Evolutionary conservation across 2,888 invertebrate species (phyloP), one percentile per base, ranked within the genome.

Genomic region (Eupithecia subfuscata): DNA sequence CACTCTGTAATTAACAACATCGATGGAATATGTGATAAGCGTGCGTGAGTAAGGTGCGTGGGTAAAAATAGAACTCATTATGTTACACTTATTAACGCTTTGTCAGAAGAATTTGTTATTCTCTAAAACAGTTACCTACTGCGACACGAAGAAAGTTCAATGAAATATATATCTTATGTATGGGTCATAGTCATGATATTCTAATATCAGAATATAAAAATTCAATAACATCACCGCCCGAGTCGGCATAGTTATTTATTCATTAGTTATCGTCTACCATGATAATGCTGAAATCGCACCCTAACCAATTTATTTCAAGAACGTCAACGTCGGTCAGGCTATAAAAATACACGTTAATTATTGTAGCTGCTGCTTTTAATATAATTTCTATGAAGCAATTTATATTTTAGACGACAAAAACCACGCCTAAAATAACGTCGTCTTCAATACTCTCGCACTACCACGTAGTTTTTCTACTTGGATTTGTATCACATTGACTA

Each of bases 1-100:
- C 34, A 22, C 65, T 34, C 30, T 48, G 70, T 72, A 67, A 73
- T 73, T 70, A 64, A 69, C 43, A 52, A 60, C 64, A 25, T 67
- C 16, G 73, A 71, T 56, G 56, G 56, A 74, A 65, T 22, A 45
- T 37, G 52, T 63, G 71, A 71, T 71, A 65, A 48, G 43, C 74
- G 64, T 71, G 73, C 73, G 74, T 74, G 71, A 43, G 34, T 22
- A 52, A 12, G 22, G 48, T 75, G 76, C 77, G 75, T 79, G 78
- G 71, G 73, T 74, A 63, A 75, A 79, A 74, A 77, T 75, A 71
- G 64, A 73, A 60, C 9, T 30, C 56, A 72, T 75, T 74, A 67
- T 25, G 16, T 74, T 70, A 71, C 37, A 56, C 45, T 48, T 73
- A 72, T 37, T 43, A 48, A 71, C 60, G 40, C 11, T 40, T 40